Evolutionary conservation across 2,113 vertebrate genomes (phyloP).

Genomic region (Antechinus flavipes): DNA sequence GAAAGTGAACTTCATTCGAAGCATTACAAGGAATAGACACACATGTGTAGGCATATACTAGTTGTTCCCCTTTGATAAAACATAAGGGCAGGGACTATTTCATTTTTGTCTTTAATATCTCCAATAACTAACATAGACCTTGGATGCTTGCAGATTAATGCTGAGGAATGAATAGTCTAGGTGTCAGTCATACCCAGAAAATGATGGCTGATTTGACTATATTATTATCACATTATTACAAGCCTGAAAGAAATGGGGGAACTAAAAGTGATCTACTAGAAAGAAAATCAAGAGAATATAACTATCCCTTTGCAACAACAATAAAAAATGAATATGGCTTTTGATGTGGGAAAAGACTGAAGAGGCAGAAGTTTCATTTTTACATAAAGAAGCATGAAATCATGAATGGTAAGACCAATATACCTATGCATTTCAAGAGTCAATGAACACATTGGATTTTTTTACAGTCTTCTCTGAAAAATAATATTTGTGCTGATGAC

Average conservation of each 20-base stretch:
- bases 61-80: not conserved
- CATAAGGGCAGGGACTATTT: not conserved
- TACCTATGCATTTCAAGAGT: not conserved
- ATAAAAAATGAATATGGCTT: not conserved
- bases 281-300: not conserved
- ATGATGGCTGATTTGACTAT: not conserved
- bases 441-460: not conserved
- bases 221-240: not conserved
- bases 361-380: not conserved
- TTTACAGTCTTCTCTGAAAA: not conserved
- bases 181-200: not conserved
- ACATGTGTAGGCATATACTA: not conserved
- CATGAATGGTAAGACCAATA: not conserved
- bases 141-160: not conserved
- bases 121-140: not conserved
- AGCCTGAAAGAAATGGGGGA: not conserved
- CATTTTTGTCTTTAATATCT: not conserved
- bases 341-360: not conserved
- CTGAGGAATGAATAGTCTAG: not conserved
- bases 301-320: not conserved
- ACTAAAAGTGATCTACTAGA: not conserved
- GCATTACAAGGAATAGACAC: too few relatives aligned
- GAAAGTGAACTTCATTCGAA: too few relatives aligned
- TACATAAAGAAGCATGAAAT: not conserved
- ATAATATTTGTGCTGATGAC: not conserved